phyloP scores from a whole-genome alignment of 2,797 vertebrate species.

The Bucorvus abyssinicus region DNA sequence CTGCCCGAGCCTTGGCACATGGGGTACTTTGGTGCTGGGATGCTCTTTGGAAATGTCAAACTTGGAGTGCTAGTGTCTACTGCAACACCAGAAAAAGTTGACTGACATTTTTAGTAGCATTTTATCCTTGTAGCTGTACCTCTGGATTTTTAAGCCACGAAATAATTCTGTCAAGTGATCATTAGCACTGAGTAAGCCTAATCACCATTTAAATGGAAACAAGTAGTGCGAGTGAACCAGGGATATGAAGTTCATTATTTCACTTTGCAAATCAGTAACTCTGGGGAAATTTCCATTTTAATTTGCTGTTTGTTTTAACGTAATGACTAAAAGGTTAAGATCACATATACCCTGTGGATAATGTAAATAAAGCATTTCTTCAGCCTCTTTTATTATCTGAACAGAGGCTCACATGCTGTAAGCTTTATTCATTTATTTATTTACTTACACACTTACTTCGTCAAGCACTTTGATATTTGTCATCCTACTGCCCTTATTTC shows the following conservation, averaged over 20 bases:
- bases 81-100: background rate
- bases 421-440: background rate
- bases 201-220: constrained; percentile 41
- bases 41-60: background rate
- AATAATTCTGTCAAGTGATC: constrained; percentile 12
- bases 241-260: constrained; percentile 48
- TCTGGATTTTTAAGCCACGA: constrained; percentile 22
- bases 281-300: constrained; percentile 49
- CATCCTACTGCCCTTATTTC: background rate
- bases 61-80: background rate
- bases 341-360: constrained; percentile 15
- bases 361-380: constrained; percentile 39
- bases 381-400: constrained; percentile 8
- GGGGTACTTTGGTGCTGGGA: background rate
- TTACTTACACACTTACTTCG: background rate
- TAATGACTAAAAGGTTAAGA: constrained; percentile 21
- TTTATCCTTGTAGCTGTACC: background rate
- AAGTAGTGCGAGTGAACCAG: background rate
- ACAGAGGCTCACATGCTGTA: background rate
- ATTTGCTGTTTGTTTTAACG: background rate
- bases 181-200: constrained; percentile 1
- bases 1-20: background rate
- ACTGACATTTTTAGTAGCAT: background rate
- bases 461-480: constrained; percentile 15
- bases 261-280: constrained; percentile 46